Conservation (phyloP, 1,140 invertebrate genomes). For the Calephelis nemesis region DNA sequence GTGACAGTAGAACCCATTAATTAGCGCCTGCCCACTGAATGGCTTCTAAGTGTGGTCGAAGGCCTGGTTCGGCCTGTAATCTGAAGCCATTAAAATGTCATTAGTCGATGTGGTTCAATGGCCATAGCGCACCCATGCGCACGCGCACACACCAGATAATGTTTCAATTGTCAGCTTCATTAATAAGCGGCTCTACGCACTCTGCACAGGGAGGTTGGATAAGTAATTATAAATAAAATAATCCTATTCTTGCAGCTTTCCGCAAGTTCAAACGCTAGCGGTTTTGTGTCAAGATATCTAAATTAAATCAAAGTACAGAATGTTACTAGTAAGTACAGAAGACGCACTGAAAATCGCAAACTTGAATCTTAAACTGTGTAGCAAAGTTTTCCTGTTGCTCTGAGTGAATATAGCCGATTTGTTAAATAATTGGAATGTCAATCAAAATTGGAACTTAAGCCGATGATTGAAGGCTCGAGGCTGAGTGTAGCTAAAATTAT, state of each 20-base stretch:
- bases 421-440: too few species aligned
- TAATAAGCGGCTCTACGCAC: slow-evolving; percentile 13
- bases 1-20: not conserved
- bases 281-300: too few species aligned
- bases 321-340: too few species aligned
- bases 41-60: slow-evolving; percentile 13
- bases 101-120: slow-evolving; percentile 17
- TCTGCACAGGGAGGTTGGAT: slow-evolving; percentile 1
- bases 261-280: not conserved
- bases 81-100: slow-evolving; percentile 18
- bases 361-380: too few species aligned
- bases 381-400: too few species aligned
- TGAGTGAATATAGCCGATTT: too few species aligned
- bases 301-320: too few species aligned
- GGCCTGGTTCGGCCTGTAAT: slow-evolving; percentile 7
- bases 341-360: too few species aligned
- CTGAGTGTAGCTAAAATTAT: too few species aligned
- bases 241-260: not conserved
- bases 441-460: too few species aligned
- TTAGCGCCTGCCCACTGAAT: slow-evolving; percentile 5
- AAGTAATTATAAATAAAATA: not conserved
- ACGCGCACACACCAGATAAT: slow-evolving; percentile 7
- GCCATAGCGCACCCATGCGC: slow-evolving; percentile 15
- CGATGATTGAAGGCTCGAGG: too few species aligned
- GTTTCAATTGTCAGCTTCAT: slow-evolving; percentile 17